Conservation (phyloP, 2,797 vertebrate genomes). For the Pangasius djambal region DNA sequence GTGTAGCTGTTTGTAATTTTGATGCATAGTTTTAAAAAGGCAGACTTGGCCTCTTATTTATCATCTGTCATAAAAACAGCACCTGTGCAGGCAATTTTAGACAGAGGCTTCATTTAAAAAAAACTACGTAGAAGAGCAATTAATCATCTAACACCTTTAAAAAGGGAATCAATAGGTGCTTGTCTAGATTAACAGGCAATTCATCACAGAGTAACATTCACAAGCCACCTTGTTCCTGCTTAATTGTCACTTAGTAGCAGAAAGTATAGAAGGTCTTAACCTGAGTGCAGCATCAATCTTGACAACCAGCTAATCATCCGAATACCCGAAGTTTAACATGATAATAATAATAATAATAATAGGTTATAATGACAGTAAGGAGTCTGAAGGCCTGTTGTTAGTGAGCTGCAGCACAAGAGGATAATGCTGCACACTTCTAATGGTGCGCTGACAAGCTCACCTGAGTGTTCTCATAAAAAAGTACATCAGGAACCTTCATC, state of each 20-base stretch:
- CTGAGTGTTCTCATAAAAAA: conserved; percentile 96
- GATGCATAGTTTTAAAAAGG: background rate
- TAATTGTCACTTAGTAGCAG: conserved; percentile 10
- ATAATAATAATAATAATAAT: background rate
- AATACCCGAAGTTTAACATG: background rate
- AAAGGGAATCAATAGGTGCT: background rate
- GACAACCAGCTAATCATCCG: background rate
- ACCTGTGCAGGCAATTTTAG: background rate
- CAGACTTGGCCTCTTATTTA: background rate
- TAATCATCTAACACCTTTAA: background rate
- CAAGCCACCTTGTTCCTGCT: background rate
- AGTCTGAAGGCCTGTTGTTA: background rate
- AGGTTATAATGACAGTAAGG: background rate
- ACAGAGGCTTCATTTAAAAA: background rate
- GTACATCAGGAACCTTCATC: conserved; percentile 94
- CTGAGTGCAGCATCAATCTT: background rate
- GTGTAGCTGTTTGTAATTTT: background rate
- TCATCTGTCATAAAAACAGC: background rate
- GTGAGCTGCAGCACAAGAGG: background rate
- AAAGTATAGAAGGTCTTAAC: conserved; percentile 4
- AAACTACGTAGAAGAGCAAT: background rate
- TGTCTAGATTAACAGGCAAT: background rate
- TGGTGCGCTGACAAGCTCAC: conserved; percentile 69
- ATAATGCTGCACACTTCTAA: conserved; percentile 1
- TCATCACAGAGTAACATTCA: background rate